Percentiles rank a stretch among this genome's conserved stretches.
Conservation (phyloP, 2,113 vertebrate genomes). For the Antennarius striatus region DNA sequence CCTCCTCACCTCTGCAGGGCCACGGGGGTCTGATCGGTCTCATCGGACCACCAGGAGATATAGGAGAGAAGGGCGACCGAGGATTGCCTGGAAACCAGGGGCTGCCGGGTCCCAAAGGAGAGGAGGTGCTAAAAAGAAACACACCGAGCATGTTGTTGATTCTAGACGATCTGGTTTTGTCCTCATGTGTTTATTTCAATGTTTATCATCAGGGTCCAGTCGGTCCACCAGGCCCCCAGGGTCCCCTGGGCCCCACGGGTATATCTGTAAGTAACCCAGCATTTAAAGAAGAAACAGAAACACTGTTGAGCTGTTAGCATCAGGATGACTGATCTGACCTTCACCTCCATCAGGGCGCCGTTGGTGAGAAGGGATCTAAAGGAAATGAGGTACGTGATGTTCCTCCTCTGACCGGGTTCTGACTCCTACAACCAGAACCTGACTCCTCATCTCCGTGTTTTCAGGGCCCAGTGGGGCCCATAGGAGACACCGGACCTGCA, state of each 20-base stretch:
- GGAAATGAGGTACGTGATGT: conserved; percentile 71
- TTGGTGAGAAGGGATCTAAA: conserved; percentile 77
- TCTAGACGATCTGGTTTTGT: too few species aligned
- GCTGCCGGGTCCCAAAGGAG: conserved; percentile 89
- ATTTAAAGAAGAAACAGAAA: too few species aligned
- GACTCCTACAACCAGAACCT: neutral
- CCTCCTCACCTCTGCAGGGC: conserved; percentile 79
- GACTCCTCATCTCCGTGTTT: neutral
- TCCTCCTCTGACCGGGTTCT: neutral
- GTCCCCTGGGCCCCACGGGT: conserved; percentile 88
- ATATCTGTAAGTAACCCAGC: conserved; percentile 85
- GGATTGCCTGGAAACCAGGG: conserved; percentile 94
- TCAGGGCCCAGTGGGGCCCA: conserved; percentile 91
- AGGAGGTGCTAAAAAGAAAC: conserved; percentile 81
- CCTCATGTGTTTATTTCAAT: neutral
- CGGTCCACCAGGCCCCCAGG: conserved; percentile 84
- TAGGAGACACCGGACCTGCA: conserved; percentile 88
- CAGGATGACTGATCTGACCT: too few species aligned
- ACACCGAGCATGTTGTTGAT: neutral
- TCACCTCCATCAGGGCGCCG: conserved; percentile 58
- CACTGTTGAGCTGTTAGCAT: neutral
- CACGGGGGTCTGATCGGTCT: conserved; percentile 96
- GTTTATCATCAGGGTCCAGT: conserved; percentile 81
- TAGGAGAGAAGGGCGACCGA: conserved; percentile 95
- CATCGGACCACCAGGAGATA: conserved; percentile 93